Evolutionary conservation across 2,797 vertebrate genomes (phyloP).

Genomic region (Carcharodon carcharias): DNA sequence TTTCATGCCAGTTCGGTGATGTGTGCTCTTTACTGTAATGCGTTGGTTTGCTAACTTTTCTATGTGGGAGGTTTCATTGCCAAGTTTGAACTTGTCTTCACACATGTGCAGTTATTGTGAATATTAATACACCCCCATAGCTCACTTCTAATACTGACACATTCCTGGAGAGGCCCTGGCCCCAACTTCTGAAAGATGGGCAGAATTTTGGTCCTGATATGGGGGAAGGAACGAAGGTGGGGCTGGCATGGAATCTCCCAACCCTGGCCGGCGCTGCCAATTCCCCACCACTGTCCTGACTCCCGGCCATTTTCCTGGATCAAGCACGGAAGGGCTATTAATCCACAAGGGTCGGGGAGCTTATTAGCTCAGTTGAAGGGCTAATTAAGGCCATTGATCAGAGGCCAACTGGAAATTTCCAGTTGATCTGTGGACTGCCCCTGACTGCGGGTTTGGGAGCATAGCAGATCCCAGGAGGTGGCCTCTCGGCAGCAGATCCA

Average conservation of each 20-base stretch:
- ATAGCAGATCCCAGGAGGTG: not conserved
- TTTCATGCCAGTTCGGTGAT: not conserved
- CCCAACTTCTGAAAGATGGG: not conserved
- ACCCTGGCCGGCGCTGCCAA: not conserved
- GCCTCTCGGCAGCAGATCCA: too few relatives aligned
- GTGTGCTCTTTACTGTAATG: not conserved
- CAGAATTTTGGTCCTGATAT: not conserved
- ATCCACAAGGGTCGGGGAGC: too few relatives aligned
- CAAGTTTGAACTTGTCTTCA: not conserved
- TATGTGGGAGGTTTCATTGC: constrained; percentile 14
- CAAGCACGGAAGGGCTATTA: not conserved
- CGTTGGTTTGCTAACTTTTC: not conserved
- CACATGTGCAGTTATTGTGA: not conserved
- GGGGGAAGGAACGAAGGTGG: not conserved
- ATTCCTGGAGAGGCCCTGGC: not conserved
- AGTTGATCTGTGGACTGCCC: not conserved
- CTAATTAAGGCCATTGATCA: too few relatives aligned
- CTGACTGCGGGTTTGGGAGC: not conserved
- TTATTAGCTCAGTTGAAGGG: too few relatives aligned
- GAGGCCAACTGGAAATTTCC: not conserved
- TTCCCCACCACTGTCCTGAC: not conserved
- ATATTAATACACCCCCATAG: not conserved
- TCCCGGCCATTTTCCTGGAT: not conserved
- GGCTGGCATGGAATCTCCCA: too few relatives aligned
- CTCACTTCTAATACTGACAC: not conserved